Evolutionary conservation across 2,888 invertebrate species (phyloP), one percentile per base, ranked within the genome.

Genomic region (Agrotis ipsilon): DNA sequence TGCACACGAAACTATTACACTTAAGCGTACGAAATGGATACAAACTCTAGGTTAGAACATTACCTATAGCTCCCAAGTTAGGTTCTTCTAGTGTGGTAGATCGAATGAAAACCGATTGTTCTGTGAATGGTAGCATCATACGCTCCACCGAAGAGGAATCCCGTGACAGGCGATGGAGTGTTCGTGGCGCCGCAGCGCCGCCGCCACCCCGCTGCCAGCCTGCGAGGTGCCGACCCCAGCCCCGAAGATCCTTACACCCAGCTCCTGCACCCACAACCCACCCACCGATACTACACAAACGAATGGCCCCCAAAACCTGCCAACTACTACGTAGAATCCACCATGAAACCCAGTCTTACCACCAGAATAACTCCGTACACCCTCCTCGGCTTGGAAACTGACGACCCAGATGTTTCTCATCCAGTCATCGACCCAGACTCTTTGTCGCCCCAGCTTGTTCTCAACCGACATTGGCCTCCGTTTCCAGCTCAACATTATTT

Each of bases 81-180:
- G 76, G 72, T n/a, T 51, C 27, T 32, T 52, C 48, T 72, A 73
- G 82, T 82, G 61, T 83, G 73, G 81, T 85, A 85, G 90, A 87
- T 88, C 87, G 89, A 93, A 94, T 95, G 92, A 94, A 93, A 95
- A 94, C 88, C 89, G 90, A 91, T 92, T 95, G 88, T 96, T 95
- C 94, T 95, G 92, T 94, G 87, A 93, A 94, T 94, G 94, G 92
- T 94, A 96, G 96, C 92, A 84, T 92, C 91, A 85, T 95, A 93
- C 93, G 88, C 90, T 87, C 96, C 94, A 91, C 95, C 97, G 96
- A 95, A 96, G 94, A 96, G 97, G 95, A 97, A 97, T 90, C 97
- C 97, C 86, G 97, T 97, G 94, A 97, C 97, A 87, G 97, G 97
- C 89, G 97, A 96, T 90, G 97, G 97, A 89, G 95, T 97, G 91